Conservation (phyloP, 2,113 vertebrate species). For the Aldabrachelys gigantea region DNA sequence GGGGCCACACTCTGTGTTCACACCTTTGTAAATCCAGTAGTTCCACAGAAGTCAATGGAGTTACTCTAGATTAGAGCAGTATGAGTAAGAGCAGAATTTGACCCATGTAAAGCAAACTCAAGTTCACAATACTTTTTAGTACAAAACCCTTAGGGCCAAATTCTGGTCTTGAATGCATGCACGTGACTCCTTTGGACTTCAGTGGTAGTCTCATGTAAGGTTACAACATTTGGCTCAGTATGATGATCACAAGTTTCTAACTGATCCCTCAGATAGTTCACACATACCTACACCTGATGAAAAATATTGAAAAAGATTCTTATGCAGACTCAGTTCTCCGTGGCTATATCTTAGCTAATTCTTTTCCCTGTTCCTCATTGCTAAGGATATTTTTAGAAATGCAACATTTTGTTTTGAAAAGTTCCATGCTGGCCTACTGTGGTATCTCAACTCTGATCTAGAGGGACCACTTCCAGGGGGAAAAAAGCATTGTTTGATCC, state of each 20-base stretch:
- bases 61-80: constrained; percentile 23
- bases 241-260: neutral
- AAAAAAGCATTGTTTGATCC: constrained; percentile 12
- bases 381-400: neutral
- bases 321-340: neutral
- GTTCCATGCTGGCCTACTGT: neutral
- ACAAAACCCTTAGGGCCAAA: neutral
- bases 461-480: neutral
- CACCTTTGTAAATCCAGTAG: constrained; percentile 63
- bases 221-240: neutral
- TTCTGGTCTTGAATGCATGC: neutral
- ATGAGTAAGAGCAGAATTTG: neutral
- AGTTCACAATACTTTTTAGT: neutral
- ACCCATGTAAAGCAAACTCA: neutral
- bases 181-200: neutral
- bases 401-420: neutral
- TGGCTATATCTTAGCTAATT: neutral
- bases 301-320: neutral
- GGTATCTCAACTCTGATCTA: constrained; percentile 8
- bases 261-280: neutral
- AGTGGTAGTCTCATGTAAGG: neutral
- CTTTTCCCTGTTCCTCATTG: neutral
- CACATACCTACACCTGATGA: neutral
- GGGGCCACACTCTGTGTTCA: constrained; percentile 30
- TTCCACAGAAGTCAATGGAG: neutral